A percentile compares a stretch with the other conserved stretches of the same genome.
Conservation (phyloP, 1,140 invertebrate species). For the Nephotettix cincticeps region DNA sequence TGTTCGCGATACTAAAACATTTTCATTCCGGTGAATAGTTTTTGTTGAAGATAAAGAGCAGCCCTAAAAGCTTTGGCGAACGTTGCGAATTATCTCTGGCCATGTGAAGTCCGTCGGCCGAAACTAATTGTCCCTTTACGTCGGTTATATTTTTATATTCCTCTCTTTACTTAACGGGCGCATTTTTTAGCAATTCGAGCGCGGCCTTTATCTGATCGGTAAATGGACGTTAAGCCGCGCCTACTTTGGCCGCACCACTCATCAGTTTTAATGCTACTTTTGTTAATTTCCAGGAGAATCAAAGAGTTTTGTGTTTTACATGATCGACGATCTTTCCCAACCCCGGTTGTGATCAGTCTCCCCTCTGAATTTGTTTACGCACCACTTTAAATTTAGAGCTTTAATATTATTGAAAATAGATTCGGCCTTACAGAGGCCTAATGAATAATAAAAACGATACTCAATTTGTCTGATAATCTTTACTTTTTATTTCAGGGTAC, state of each 20-base stretch:
- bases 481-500: no score
- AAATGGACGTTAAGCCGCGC: slow-evolving; percentile 12
- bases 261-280: slow-evolving; percentile 10
- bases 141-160: slow-evolving; percentile 8
- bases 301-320: no score
- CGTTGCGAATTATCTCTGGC: slow-evolving; percentile 4
- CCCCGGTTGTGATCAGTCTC: no score
- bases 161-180: slow-evolving; percentile 1
- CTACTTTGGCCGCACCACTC: slow-evolving; percentile 7
- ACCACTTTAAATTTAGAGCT: no score
- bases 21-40: slow-evolving; percentile 14
- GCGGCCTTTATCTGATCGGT: not conserved
- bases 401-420: no score
- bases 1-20: slow-evolving; percentile 1
- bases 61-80: slow-evolving; percentile 11
- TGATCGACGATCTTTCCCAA: no score
- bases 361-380: no score
- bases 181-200: not conserved
- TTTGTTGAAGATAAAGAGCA: slow-evolving; percentile 10
- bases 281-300: not conserved
- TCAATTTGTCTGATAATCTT: no score
- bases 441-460: no score
- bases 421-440: no score
- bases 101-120: not conserved
- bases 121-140: slow-evolving; percentile 8